Evolutionary conservation across 2,113 vertebrate genomes (phyloP), one percentile per base, ranked within the genome.

Genomic region (Cololabis saira): DNA sequence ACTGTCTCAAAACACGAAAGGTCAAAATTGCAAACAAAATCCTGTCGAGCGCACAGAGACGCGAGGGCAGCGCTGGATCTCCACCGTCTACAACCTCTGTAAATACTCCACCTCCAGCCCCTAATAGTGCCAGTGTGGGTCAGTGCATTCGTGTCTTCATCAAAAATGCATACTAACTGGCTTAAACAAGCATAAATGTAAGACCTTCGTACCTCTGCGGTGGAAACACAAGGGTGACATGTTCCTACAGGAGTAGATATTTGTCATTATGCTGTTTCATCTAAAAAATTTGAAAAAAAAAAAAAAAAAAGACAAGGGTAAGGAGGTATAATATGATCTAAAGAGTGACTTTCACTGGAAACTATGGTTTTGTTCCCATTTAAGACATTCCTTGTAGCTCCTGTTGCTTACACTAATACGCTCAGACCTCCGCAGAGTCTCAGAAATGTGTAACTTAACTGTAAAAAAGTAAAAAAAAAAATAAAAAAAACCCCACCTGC

Each of bases 361-460:
- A 37, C 33, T 37, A 9, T 9, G 10, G 33, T 37, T 37, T 27
- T 37, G 33, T 11, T 11, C 68, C 69, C 52, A 61, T 84, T 71
- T 37, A 76, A 78, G 54, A 86, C 76, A 85, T 82, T 89, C 83
- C 78, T 89, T 67, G 60, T 69, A 50, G 68, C 83, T 84, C 63
- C 50, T 67, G 19, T 21, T 72, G 65, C 65, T 54, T n/a, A 50
- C 30, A 15, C 58, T 5, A 30, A 57, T 41, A 17, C 15, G 43
- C 70, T 47, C 37, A 63, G 59, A 44, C 43, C 14, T 44, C 43
- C 41, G 24, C 52, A 37, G 33, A 37, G 33, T 9, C 33, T 37
- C 33, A 68, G 61, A 55, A 56, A 57, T 21, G 54, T 64, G 52
- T 72, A 47, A 43, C 18, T 19, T 48, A 55, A 74, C 37, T 5